Evolutionary conservation across 2,113 vertebrate genomes (phyloP).

Genomic region (Rutilus rutilus): DNA sequence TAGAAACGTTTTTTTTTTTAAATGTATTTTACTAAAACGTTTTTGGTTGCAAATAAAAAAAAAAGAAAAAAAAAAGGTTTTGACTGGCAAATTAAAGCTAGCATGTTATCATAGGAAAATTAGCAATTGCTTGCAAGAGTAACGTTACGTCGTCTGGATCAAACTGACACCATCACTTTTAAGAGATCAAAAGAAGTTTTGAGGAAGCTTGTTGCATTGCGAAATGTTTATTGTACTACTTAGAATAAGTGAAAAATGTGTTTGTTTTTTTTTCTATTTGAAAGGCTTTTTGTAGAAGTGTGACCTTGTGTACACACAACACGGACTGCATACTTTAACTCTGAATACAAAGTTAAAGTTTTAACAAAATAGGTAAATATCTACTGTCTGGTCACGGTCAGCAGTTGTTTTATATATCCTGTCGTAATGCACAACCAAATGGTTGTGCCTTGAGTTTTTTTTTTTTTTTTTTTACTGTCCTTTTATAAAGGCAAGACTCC

Average conservation of each 20-base stretch:
- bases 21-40: background rate
- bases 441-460: background rate
- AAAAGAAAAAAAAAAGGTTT: no score
- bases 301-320: conserved; percentile 2
- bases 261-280: background rate
- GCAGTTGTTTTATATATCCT: background rate
- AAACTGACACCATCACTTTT: background rate
- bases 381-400: background rate
- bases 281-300: background rate
- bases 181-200: background rate
- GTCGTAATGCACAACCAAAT: background rate
- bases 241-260: background rate
- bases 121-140: background rate
- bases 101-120: no score
- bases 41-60: background rate
- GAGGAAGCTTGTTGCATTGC: no score
- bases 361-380: background rate
- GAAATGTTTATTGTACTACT: background rate
- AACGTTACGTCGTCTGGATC: background rate
- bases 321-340: background rate
- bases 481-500: background rate
- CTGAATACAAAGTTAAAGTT: background rate
- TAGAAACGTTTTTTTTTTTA: background rate
- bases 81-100: background rate
- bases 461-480: no score